Base-by-base conservation (phyloP, 2,113 vertebrate species). In the Nerophis lumbriciformis region DNA sequence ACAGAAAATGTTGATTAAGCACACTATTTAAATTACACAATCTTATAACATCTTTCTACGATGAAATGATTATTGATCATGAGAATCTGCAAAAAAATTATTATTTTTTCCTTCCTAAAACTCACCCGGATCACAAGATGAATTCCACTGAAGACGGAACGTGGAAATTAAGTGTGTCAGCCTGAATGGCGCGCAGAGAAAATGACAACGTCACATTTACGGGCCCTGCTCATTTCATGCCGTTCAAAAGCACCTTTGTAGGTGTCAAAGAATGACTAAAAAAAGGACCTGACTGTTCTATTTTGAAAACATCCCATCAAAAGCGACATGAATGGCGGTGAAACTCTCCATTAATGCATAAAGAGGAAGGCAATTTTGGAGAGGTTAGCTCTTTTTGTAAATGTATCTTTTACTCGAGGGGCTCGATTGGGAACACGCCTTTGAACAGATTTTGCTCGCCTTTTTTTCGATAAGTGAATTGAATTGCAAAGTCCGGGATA, bases 401-500 rank as follows among this genome's bases (percentile, higher is more conserved):
- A 63, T 52, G 42, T 13, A 9, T 72, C 63, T 80, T 76, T 84
- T 65, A 69, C 69, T 53, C 6, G 56, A 82, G 79, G 69, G 49
- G 14, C 70, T 59, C 66, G 69, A 81, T 70, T 58, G 73, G 28
- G 38, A 83, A 72, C 65, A 50, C 76, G 83, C 49, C 64, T 65
- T 79, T 82, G 73, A 59, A 72, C 67, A 56, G 45, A 37, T 49
- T 69, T 63, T 55, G 54, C 63, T 65, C 38, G 50, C 75, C 42
- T 78, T 81, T 81, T 42, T 81, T 81, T 42, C 56, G 6, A 78
- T 80, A 78, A 80, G 72, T 78, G 79, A 84, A 87, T 79, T 82
- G 82, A 83, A 88, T 86, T 72, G 85, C 71, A 84, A 82, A 80
- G 83, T 69, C 75, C 64, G 75, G 71, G 78, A 77, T 86, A 78